Evolutionary conservation across 2,888 invertebrate genomes (phyloP), one percentile per base, ranked within the genome.

Genomic region (Acheta domesticus): DNA sequence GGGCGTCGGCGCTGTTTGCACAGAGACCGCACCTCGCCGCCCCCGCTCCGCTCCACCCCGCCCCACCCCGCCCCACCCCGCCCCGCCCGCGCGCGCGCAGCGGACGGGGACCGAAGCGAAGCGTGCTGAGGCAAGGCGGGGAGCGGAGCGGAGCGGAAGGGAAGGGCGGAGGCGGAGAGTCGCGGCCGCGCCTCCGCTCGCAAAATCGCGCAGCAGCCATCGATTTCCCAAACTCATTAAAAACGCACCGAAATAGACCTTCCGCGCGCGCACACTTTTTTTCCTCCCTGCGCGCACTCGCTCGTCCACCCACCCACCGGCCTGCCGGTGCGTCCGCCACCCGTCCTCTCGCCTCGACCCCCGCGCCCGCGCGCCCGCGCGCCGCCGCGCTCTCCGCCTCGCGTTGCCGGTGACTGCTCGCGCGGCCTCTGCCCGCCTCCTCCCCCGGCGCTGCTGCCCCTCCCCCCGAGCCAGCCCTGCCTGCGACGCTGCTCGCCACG

Each of bases 201-300:
- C n/a, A n/a, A 62, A 62, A 62, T 62, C 62, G 62, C 16, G 62
- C 62, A 62, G n/a, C 62, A 14, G 62, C 62, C 62, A 62, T 14
- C 62, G 62, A 62, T 62, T 62, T 62, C 62, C 62, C 62, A 62
- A 62, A 62, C 62, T 62, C 62, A 62, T 62, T 62, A 62, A 62
- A 62, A 62, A 62, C 12, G 62, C 62, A 62, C 62, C n/a, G 62
- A 62, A 62, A 62, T 62, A 62, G 62, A 62, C 62, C 62, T 62
- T 62, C 62, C 62, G 62, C n/a, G 62, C n/a, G n/a, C 62, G 62
- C n/a, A 19, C n/a, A 19, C 62, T 62, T 62, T 62, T 62, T 62
- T 62, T 19, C n/a, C n/a, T 62, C n/a, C n/a, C n/a, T 62, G 14
- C 62, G 14, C 62, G 14, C 62, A 4, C 62, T 62, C 62, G 62